Evolutionary conservation across 2,113 vertebrate genomes (phyloP).

Genomic region (Tachycineta bicolor): DNA sequence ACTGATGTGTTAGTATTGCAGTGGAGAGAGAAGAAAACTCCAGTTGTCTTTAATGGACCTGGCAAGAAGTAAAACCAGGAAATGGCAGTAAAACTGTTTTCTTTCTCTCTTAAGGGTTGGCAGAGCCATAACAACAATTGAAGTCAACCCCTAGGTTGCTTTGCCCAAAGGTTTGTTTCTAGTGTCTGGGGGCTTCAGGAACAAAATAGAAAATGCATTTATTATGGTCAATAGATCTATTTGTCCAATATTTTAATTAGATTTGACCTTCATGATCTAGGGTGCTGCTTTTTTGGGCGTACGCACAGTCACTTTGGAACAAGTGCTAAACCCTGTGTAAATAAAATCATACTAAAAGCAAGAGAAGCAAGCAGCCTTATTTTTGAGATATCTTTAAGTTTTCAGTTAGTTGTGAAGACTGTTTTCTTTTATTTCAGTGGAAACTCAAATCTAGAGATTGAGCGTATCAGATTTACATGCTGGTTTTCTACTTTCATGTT

Average conservation of each 20-base stretch:
- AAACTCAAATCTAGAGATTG: not conserved
- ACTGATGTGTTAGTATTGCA: not conserved
- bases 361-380: not conserved
- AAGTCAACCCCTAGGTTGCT: not conserved
- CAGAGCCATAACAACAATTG: not conserved
- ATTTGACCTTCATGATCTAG: not conserved
- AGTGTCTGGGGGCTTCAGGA: not conserved
- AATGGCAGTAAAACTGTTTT: not conserved
- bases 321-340: not conserved
- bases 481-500: not conserved
- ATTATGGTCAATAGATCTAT: not conserved
- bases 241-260: not conserved
- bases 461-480: not conserved
- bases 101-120: not conserved
- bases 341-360: not conserved
- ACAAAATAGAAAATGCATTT: not conserved
- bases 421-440: not conserved
- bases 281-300: not conserved
- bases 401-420: not conserved
- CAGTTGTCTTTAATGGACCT: not conserved
- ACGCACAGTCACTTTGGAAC: rapidly evolving
- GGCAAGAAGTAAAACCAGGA: not conserved
- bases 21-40: not conserved
- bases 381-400: not conserved
- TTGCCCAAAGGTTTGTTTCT: not conserved